A percentile compares a stretch with the other conserved stretches of the same genome.
Evolutionary conservation across 2,113 vertebrate species (phyloP).

Genomic region (mouse (Mus musculus)): DNA sequence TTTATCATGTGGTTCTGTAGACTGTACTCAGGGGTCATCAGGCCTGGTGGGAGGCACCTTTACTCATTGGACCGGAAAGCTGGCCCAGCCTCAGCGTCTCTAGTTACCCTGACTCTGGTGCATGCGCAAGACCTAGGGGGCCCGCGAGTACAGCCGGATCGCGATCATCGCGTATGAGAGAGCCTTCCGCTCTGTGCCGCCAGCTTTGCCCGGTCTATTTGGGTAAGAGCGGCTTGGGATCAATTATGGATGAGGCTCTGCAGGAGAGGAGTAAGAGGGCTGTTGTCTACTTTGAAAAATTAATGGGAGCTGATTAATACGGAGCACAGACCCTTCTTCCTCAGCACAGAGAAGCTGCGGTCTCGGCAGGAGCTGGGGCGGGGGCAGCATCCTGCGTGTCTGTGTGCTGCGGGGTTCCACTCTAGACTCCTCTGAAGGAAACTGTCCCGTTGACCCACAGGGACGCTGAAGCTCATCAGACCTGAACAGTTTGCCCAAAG

Average conservation of each 20-base stretch:
- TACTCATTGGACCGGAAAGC: not conserved
- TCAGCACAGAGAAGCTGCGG: not conserved
- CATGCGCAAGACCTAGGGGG: not conserved
- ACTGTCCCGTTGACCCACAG: not conserved
- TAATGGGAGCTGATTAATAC: conserved; percentile 80
- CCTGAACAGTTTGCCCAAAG: conserved; percentile 14
- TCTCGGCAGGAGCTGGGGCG: not conserved
- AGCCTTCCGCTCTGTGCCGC: not conserved
- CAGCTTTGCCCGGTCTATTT: conserved; percentile 44
- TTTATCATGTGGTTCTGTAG: not conserved
- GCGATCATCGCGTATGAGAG: not conserved
- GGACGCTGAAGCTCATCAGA: not conserved
- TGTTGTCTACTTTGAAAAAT: conserved; percentile 81
- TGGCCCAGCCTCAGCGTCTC: not conserved
- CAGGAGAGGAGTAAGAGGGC: conserved; percentile 74
- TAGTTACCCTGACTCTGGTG: not conserved
- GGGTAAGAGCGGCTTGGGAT: conserved; percentile 76
- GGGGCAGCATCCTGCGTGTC: not conserved
- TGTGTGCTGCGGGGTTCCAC: not conserved
- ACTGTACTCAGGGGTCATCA: not conserved
- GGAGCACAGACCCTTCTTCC: conserved; percentile 10
- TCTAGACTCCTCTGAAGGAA: not conserved
- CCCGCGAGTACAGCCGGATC: not conserved
- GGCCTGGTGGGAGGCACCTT: not conserved
- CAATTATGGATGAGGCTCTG: conserved; percentile 79